phyloP scores from a whole-genome alignment of 1,140 invertebrate species.

The Meloidogyne exigua region DNA sequence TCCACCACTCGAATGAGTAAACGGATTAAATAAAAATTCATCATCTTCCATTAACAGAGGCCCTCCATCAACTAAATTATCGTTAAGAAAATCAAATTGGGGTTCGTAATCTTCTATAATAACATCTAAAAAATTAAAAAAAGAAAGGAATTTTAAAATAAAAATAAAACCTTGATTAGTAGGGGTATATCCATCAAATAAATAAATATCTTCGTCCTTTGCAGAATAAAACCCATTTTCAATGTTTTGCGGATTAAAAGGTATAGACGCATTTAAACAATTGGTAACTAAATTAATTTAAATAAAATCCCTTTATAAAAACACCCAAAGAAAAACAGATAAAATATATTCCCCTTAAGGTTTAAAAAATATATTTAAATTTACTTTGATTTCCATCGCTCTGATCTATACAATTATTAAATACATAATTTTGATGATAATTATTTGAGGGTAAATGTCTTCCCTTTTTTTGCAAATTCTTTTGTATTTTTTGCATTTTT shows the following conservation, averaged over 20 bases:
- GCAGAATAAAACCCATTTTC: too few species aligned
- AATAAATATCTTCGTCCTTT: too few species aligned
- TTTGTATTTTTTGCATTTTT: neutral
- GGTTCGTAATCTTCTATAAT: neutral
- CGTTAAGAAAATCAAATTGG: neutral
- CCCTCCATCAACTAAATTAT: neutral
- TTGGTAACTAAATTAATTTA: too few species aligned
- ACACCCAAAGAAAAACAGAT: too few species aligned
- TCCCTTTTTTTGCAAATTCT: neutral
- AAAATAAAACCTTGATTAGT: too few species aligned
- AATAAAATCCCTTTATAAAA: too few species aligned
- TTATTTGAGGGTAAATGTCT: neutral
- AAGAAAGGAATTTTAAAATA: too few species aligned
- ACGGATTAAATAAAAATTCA: neutral
- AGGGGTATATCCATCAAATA: neutral
- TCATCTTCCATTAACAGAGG: neutral
- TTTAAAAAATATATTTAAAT: too few species aligned
- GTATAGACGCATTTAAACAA: too few species aligned
- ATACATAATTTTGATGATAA: neutral
- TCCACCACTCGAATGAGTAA: neutral
- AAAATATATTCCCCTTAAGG: too few species aligned
- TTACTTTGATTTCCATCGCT: neutral
- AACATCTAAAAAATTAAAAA: neutral
- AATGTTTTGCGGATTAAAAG: too few species aligned
- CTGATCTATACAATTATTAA: neutral